Evolutionary conservation across 1,140 invertebrate genomes (phyloP).

Genomic region (Drosophila eugracilis): DNA sequence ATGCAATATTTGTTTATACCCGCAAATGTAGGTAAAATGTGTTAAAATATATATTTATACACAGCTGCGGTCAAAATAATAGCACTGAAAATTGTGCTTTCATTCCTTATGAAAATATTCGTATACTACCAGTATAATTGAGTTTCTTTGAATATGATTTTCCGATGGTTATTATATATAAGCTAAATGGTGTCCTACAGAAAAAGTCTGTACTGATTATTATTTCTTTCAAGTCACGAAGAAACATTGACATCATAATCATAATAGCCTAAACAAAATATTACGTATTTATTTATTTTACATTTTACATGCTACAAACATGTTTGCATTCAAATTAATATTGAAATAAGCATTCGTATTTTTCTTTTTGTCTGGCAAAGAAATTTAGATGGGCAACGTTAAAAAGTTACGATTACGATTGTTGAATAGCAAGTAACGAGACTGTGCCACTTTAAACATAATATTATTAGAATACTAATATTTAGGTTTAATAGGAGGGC

Average conservation of each 20-base stretch:
- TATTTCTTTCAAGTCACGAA: not conserved
- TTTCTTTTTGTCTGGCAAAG: not conserved
- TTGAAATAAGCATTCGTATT: not conserved
- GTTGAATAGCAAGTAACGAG: not conserved
- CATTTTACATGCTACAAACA: constrained; percentile 2
- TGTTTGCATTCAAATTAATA: not conserved
- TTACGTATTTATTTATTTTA: constrained; percentile 14
- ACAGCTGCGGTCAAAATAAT: constrained; percentile 10
- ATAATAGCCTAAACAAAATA: not conserved
- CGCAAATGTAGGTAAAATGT: constrained; percentile 36
- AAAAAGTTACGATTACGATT: not conserved
- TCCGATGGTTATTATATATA: constrained; percentile 7
- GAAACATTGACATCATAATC: not conserved
- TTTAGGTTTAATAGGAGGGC: not conserved
- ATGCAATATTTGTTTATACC: constrained; percentile 37
- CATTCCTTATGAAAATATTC: constrained; percentile 1
- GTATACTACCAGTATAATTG: constrained; percentile 8
- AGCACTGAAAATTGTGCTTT: not conserved
- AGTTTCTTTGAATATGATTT: constrained; percentile 8
- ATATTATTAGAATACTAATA: not conserved
- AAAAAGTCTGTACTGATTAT: constrained; percentile 2
- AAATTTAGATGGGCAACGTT: not conserved
- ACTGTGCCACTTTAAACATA: not conserved
- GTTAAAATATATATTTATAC: constrained; percentile 16
- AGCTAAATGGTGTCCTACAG: not conserved